Evolutionary conservation across 2,113 vertebrate species (phyloP).

Genomic region (Rutilus rutilus): DNA sequence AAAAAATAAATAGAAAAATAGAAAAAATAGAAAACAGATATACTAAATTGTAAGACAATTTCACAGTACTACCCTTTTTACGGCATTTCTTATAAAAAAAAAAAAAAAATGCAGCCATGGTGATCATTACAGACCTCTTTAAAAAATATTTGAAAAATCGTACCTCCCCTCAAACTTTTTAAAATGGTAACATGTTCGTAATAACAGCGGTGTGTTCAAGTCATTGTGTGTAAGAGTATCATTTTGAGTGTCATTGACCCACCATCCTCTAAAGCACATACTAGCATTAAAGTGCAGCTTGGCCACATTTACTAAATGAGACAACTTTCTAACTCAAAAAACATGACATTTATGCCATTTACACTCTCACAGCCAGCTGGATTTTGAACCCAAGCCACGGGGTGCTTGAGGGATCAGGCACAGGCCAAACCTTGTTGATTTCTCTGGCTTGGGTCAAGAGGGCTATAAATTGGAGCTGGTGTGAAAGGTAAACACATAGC

Average conservation of each 20-base stretch:
- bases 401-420: slow-evolving; percentile 22
- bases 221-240: neutral
- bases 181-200: neutral
- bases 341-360: neutral
- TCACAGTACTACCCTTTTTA: too few species aligned
- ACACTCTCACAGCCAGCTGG: slow-evolving; percentile 8
- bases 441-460: slow-evolving; percentile 44
- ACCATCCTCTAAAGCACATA: neutral
- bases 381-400: slow-evolving; percentile 30
- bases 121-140: neutral
- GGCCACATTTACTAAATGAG: neutral
- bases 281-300: neutral
- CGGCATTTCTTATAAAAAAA: too few species aligned
- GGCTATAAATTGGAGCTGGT: slow-evolving; percentile 42
- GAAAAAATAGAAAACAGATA: too few species aligned
- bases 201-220: neutral
- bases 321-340: neutral
- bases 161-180: too few species aligned
- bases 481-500: slow-evolving; percentile 46
- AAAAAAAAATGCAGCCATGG: neutral
- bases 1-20: too few species aligned
- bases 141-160: neutral
- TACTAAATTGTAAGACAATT: too few species aligned
- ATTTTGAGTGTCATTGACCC: neutral
- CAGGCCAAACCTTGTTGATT: slow-evolving; percentile 41